Evolutionary conservation across 2,113 vertebrate species (phyloP), one percentile per base, ranked within the genome.

Genomic region (Chlorodrepanis virens): DNA sequence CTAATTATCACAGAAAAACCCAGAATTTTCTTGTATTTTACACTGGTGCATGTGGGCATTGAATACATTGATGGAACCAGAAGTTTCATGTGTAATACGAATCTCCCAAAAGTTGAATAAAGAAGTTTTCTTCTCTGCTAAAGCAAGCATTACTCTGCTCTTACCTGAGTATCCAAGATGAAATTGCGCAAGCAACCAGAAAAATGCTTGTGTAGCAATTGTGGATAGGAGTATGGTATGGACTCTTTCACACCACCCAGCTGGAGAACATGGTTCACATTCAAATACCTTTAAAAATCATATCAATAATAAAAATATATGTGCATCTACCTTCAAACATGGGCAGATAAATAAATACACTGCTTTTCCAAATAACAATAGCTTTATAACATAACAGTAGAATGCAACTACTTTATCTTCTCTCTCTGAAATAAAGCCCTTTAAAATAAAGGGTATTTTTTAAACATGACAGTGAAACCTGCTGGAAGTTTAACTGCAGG

Each of bases 221-320:
- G 98, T 4, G 98, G 98, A 89, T 99, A 99, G 87, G 98, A 96
- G 93, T 98, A 99, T 3, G 98, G 98, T 42, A 99, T 93, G 0
- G 98, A 98, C 93, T 98, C 98, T 50, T 99, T 99, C 12, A 99
- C 98, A 57, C 99, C 99, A 14, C 99, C 99, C 29, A 99, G 95
- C 96, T 99, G 98, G 14, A 99, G 97, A 72, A 99, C 98, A 56
- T 98, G 98, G 89, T 98, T 98, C 69, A 86, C 94, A 90, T 98
- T 98, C 97, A 98, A 97, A 91, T 98, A 97, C 97, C 99, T 99
- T 59, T 52, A 81, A 95, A 92, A 78, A 81, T 80, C 12, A 94
- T 2, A 90, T 5, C 22, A 74, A 68, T 63, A 79, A 80, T 39
- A 81, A 82, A 92, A 78, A 54, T 4, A 74, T 42, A 64, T 24